Percentiles rank a stretch among this genome's conserved stretches.
phyloP scores from a whole-genome alignment of 2,888 invertebrate genomes.

The Spicauda simplicius region DNA sequence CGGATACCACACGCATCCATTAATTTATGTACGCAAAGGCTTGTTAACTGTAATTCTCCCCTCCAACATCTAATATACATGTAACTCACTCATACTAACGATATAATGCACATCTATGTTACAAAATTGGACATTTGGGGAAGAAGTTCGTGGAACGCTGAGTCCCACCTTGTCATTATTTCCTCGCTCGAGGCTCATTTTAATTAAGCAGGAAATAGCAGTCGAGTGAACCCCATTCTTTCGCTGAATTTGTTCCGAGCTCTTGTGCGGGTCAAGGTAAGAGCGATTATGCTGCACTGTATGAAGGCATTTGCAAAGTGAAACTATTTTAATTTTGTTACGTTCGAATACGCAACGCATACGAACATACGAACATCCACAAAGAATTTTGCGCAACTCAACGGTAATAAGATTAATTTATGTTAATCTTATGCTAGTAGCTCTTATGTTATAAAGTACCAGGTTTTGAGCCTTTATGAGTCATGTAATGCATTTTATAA shows the following conservation, averaged over 20 bases:
- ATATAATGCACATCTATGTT: too few relatives aligned
- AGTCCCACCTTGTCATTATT: constrained; percentile 26
- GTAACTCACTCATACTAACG: too few relatives aligned
- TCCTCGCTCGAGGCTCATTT: constrained; percentile 25
- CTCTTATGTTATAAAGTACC: too few relatives aligned
- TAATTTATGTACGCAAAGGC: too few relatives aligned
- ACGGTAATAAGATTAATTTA: neutral
- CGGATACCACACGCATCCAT: too few relatives aligned
- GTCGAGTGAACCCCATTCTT: constrained; percentile 29
- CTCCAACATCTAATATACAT: too few relatives aligned
- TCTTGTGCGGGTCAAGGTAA: constrained; percentile 27
- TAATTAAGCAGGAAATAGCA: constrained; percentile 31
- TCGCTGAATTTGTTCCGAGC: constrained; percentile 29
- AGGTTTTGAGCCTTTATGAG: too few relatives aligned
- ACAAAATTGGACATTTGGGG: too few relatives aligned
- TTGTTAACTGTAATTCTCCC: too few relatives aligned
- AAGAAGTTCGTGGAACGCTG: constrained; percentile 1
- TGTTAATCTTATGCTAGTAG: neutral
- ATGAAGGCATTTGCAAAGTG: constrained; percentile 22
- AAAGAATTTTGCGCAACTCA: neutral
- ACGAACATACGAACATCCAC: neutral
- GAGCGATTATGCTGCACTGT: constrained; percentile 23
- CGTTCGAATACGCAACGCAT: neutral
- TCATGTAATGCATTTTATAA: too few relatives aligned
- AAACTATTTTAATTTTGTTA: constrained; percentile 7